phyloP scores from a whole-genome alignment of 2,113 vertebrate genomes.

The Charadrius vociferus region DNA sequence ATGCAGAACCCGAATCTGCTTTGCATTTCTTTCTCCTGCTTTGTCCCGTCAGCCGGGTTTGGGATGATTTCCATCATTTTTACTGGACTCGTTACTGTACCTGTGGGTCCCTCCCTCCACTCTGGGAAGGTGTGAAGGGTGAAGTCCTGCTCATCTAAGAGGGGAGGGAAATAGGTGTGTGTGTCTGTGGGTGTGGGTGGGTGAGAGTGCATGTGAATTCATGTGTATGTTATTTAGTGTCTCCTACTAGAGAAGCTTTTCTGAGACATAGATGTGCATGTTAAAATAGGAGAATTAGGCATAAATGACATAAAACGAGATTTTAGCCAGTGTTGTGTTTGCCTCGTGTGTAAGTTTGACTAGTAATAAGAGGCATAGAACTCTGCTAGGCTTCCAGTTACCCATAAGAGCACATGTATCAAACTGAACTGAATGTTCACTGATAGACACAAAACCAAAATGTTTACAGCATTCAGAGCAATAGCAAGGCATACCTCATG shows the following conservation, averaged over 20 bases:
- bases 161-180: background rate
- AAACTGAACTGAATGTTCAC: conserved; percentile 53
- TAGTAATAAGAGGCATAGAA: conserved; percentile 9
- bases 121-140: background rate
- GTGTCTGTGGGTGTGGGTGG: background rate
- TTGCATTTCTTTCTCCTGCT: background rate
- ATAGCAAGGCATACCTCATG: conserved; percentile 78
- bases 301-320: conserved; percentile 33
- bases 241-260: conserved; percentile 23
- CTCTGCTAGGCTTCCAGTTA: conserved; percentile 36
- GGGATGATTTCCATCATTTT: background rate
- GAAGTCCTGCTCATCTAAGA: background rate
- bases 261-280: conserved; percentile 55
- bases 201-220: background rate
- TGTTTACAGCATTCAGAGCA: conserved; percentile 81
- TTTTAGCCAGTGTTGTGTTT: conserved; percentile 42
- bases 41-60: background rate
- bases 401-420: conserved; percentile 43
- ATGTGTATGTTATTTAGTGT: background rate
- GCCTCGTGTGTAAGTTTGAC: background rate
- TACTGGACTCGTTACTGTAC: background rate
- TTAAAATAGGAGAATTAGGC: conserved; percentile 50
- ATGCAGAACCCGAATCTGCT: background rate
- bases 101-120: background rate
- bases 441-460: conserved; percentile 65